These are phyloP conservation scores for Chorisops tibialis DNA, from an alignment of 2,888 invertebrate genomes.

Conservation along the genomic window DNA sequence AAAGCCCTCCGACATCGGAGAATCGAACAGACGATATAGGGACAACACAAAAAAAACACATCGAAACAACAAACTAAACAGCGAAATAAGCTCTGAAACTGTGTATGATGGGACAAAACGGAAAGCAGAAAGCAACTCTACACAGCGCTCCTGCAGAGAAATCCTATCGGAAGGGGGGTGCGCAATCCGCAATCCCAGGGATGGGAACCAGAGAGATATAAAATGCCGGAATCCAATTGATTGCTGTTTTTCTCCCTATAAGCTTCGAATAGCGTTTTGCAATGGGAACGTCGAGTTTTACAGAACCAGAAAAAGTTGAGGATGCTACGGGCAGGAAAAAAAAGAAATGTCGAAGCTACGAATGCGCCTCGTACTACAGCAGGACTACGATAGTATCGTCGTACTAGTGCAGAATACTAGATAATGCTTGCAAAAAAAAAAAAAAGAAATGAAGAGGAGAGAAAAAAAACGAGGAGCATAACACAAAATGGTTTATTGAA, in stretches of 20 bases:
- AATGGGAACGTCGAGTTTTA: neutral
- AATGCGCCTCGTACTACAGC: slow-evolving; percentile 9
- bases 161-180: neutral
- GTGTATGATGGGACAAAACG: slow-evolving; percentile 30
- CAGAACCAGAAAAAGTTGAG: too few relatives aligned
- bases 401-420: slow-evolving; percentile 7
- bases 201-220: slow-evolving; percentile 11
- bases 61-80: slow-evolving; percentile 34
- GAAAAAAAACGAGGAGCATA: slow-evolving; percentile 7
- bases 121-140: slow-evolving; percentile 26
- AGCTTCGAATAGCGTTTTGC: slow-evolving; percentile 29
- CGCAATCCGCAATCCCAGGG: neutral
- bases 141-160: neutral
- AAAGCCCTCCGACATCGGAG: slow-evolving; percentile 32
- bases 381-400: neutral
- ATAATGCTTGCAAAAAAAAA: slow-evolving; percentile 3
- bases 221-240: slow-evolving; percentile 31
- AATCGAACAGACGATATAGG: slow-evolving; percentile 21
- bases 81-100: slow-evolving; percentile 29
- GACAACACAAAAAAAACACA: slow-evolving; percentile 26
- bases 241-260: slow-evolving; percentile 30
- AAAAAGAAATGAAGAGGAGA: neutral
- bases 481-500: slow-evolving; percentile 21
- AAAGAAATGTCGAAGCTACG: slow-evolving; percentile 26
- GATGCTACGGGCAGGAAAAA: slow-evolving; percentile 1